These are phyloP conservation scores for Callospermophilus lateralis DNA, from an alignment of 2,113 vertebrate species.

Conservation along the genomic window DNA sequence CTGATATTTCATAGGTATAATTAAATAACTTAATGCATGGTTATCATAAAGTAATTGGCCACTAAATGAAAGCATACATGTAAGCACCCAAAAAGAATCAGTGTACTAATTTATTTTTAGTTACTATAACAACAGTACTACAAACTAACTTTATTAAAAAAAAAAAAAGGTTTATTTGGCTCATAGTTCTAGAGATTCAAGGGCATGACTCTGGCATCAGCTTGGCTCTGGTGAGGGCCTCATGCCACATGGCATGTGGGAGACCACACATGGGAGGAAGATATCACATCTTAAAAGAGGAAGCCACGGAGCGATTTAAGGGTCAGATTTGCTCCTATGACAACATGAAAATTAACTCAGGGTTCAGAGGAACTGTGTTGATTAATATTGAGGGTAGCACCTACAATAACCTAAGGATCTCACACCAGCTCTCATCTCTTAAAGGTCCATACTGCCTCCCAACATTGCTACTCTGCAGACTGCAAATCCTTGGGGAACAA, in stretches of 20 bases:
- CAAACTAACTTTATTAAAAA: background rate
- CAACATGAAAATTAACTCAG: background rate
- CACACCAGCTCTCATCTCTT: background rate
- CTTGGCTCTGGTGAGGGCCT: background rate
- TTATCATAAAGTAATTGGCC: background rate
- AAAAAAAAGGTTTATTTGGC: background rate
- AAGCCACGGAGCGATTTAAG: background rate
- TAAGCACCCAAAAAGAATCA: background rate
- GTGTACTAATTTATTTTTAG: background rate
- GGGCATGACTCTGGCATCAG: background rate
- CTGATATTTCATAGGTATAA: background rate
- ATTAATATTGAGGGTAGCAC: background rate
- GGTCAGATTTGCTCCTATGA: background rate
- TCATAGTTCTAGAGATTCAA: background rate
- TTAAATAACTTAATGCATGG: background rate
- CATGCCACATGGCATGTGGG: background rate
- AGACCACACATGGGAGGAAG: background rate
- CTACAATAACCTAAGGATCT: background rate
- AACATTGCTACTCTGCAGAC: background rate
- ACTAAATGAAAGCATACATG: background rate
- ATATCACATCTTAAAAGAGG: background rate
- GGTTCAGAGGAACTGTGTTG: background rate
- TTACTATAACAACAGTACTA: background rate
- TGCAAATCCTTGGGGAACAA: background rate
- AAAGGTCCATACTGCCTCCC: background rate